Percentiles rank a stretch among this genome's conserved stretches.
Conservation (phyloP, 2,113 vertebrate species). For the Silurus asotus region DNA sequence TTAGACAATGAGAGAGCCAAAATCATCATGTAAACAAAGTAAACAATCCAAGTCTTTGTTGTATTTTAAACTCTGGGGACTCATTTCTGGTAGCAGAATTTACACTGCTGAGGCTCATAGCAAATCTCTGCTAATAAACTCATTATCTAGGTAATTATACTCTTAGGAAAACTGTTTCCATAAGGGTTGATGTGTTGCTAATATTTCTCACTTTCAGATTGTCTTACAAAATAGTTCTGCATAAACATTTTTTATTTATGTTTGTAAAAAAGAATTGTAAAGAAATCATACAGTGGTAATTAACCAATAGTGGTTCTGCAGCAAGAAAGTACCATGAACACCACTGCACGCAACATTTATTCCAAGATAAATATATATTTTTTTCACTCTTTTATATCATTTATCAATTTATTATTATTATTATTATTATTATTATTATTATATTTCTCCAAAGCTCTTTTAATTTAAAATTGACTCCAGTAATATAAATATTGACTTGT, state of each 20-base stretch:
- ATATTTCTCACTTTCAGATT: background rate
- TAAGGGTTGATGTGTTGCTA: background rate
- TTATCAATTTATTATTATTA: too few species aligned
- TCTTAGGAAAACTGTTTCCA: background rate
- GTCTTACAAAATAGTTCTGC: background rate
- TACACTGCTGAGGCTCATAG: conserved; percentile 11
- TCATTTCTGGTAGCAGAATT: conserved; percentile 27
- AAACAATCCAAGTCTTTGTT: background rate
- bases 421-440: too few species aligned
- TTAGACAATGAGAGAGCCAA: conserved; percentile 6
- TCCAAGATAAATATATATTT: background rate
- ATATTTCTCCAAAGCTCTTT: too few species aligned
- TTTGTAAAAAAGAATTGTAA: background rate
- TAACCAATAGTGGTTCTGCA: background rate
- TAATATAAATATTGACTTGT: too few species aligned
- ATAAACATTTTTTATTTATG: background rate
- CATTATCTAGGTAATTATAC: conserved; percentile 21
- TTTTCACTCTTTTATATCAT: too few species aligned
- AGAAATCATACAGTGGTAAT: background rate
- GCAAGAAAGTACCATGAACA: too few species aligned
- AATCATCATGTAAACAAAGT: conserved; percentile 5
- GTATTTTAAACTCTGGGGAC: conserved; percentile 3
- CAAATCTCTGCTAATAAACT: conserved; percentile 16
- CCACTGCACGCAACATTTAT: background rate
- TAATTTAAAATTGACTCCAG: too few species aligned